Conservation (phyloP, 1,140 invertebrate species). For the Hirudo medicinalis region DNA sequence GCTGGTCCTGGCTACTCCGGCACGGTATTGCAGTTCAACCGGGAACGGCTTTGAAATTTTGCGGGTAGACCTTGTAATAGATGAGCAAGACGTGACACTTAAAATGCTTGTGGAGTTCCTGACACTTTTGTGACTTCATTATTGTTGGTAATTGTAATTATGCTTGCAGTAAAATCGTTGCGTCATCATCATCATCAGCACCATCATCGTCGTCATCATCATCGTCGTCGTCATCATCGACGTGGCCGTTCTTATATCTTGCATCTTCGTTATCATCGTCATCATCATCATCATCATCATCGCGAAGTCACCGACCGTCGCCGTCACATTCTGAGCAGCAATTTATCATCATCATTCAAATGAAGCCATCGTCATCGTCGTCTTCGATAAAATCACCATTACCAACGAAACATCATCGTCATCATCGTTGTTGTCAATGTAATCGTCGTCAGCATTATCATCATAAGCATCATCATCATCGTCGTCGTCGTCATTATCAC, state of each 20-base stretch:
- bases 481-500: neutral
- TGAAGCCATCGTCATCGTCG: neutral
- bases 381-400: conserved; percentile 1
- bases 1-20: no score
- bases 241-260: neutral
- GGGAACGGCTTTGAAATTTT: no score
- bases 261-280: neutral
- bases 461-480: neutral
- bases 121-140: no score
- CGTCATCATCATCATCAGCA: neutral
- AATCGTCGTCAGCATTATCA: neutral
- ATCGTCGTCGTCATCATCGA: neutral
- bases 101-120: no score
- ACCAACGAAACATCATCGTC: neutral
- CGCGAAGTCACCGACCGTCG: neutral
- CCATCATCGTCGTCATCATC: neutral
- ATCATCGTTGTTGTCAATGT: neutral
- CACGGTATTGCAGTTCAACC: no score
- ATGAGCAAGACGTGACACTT: no score
- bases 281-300: neutral
- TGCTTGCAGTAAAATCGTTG: no score
- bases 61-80: no score
- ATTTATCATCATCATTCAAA: neutral
- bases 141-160: no score
- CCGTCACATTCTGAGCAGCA: neutral